Conservation (phyloP, 2,888 invertebrate genomes). For the Acanthosepion pharaonis region DNA sequence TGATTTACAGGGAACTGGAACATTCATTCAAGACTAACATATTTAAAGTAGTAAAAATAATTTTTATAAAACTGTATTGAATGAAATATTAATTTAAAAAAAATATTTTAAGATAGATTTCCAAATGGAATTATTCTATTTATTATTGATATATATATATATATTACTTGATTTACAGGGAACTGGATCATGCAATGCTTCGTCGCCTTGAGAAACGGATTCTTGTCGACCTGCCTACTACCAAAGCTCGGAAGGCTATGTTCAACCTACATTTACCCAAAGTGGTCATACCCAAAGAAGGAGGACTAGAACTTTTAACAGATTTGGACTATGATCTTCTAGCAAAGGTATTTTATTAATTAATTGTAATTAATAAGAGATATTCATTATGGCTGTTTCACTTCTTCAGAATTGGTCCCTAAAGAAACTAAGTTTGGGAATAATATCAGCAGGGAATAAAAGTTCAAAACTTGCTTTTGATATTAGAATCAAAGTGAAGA, state of each 20-base stretch:
- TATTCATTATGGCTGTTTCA: no score
- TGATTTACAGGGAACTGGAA: conserved; percentile 84
- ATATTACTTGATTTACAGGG: conserved; percentile 77
- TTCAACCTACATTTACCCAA: conserved; percentile 78
- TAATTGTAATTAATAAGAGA: neutral
- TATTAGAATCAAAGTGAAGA: neutral
- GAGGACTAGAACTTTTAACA: conserved; percentile 75
- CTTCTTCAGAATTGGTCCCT: no score
- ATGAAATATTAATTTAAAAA: no score
- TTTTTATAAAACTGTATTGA: no score
- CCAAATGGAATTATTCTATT: neutral
- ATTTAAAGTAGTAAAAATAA: no score
- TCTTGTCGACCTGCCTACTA: conserved; percentile 84
- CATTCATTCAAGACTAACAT: conserved; percentile 67
- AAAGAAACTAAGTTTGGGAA: no score
- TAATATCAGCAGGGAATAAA: no score
- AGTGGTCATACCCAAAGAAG: conserved; percentile 69
- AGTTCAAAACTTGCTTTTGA: no score
- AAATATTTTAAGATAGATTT: neutral
- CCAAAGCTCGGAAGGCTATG: conserved; percentile 81
- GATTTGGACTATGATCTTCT: conserved; percentile 76
- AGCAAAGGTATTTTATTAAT: conserved; percentile 71
- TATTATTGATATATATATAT: no score
- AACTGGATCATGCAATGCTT: conserved; percentile 89
- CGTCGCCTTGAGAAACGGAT: conserved; percentile 91